A percentile compares a stretch with the other conserved stretches of the same genome.
phyloP scores from a whole-genome alignment of 37 sponge, comb jelly and placozoan genomes.

The Sycon ciliatum region DNA sequence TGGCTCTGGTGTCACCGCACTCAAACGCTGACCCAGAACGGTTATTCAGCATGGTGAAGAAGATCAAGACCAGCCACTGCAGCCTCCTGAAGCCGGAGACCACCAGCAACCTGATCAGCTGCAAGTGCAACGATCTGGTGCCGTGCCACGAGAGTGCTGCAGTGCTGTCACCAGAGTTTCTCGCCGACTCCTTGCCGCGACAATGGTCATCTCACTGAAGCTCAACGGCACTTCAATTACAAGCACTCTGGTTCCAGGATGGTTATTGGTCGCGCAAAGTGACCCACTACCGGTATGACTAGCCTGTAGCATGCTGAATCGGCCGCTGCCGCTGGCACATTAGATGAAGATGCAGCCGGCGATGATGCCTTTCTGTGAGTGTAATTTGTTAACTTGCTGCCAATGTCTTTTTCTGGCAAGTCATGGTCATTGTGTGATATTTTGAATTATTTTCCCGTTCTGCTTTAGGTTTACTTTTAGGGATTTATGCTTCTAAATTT shows the following conservation, averaged over 20 bases:
- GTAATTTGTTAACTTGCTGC: too few relatives aligned
- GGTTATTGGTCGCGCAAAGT: not conserved
- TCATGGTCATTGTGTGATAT: too few relatives aligned
- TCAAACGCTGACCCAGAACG: slow-evolving; percentile 37
- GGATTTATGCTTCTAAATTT: too few relatives aligned
- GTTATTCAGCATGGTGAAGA: slow-evolving; percentile 23
- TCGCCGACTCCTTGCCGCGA: not conserved
- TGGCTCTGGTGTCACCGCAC: slow-evolving; percentile 25
- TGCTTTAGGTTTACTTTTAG: too few relatives aligned
- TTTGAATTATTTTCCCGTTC: too few relatives aligned
- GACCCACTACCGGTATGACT: too few relatives aligned
- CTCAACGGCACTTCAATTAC: not conserved
- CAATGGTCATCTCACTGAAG: not conserved
- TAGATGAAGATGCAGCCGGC: too few relatives aligned
- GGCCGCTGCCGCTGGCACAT: too few relatives aligned
- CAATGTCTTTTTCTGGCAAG: too few relatives aligned
- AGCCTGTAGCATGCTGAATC: too few relatives aligned
- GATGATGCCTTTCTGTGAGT: too few relatives aligned
- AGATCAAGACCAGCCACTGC: slow-evolving; percentile 23
- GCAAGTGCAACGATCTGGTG: slow-evolving; percentile 15
- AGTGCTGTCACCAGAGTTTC: not conserved
- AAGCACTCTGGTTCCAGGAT: not conserved
- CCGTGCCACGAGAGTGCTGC: slow-evolving; percentile 29
- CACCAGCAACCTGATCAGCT: slow-evolving; percentile 16
- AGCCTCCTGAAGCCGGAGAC: slow-evolving; percentile 22